A percentile compares a stretch with the other conserved stretches of the same genome.
These are phyloP conservation scores for Ranitomeya imitator DNA, from an alignment of 2,113 vertebrate species.

Conservation along the genomic window DNA sequence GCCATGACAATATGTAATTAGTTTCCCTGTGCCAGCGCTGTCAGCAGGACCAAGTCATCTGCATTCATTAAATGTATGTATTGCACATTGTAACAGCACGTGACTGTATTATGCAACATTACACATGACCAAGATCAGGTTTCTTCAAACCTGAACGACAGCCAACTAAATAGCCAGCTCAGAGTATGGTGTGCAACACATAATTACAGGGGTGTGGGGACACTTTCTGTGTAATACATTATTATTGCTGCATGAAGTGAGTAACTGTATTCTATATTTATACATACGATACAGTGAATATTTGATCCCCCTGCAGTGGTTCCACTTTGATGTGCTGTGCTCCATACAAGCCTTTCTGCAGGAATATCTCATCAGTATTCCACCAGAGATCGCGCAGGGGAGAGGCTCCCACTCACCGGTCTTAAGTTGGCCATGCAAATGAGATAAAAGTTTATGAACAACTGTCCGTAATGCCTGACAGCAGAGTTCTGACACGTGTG, in stretches of 20 bases:
- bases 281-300: too few species aligned
- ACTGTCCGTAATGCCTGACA: too few species aligned
- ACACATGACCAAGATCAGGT: neutral
- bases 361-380: too few species aligned
- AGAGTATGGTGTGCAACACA: neutral
- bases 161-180: neutral
- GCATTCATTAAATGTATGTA: neutral
- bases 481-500: too few species aligned
- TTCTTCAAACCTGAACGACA: neutral
- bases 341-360: too few species aligned
- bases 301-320: too few species aligned
- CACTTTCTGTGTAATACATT: neutral
- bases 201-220: conserved; percentile 1
- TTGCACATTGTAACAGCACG: neutral
- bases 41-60: neutral
- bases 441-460: too few species aligned
- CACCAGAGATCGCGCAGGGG: too few species aligned
- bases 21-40: neutral
- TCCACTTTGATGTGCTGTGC: too few species aligned
- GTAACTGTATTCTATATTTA: neutral
- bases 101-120: neutral
- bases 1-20: too few species aligned
- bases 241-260: neutral
- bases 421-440: too few species aligned
- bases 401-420: too few species aligned